Evolutionary conservation across 1,140 invertebrate species (phyloP).

Genomic region (Vollenhovia emeryi): DNA sequence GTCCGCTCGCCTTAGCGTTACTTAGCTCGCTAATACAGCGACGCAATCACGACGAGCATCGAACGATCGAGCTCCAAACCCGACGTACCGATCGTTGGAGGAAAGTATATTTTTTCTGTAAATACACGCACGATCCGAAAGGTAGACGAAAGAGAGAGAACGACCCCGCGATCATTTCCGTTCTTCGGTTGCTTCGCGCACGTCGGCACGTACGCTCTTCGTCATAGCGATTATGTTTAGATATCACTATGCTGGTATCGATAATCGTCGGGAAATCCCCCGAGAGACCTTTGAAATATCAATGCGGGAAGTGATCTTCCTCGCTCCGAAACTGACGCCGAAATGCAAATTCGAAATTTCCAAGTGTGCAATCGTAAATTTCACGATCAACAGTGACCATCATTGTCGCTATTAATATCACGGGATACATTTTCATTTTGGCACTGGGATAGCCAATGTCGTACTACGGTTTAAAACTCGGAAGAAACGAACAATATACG

Average conservation of each 20-base stretch:
- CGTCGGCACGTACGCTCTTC: background rate
- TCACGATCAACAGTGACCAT: slow-evolving; percentile 13
- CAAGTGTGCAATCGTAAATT: background rate
- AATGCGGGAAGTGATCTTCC: background rate
- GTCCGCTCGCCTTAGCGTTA: slow-evolving; percentile 57
- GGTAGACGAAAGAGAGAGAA: background rate
- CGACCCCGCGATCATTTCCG: slow-evolving; percentile 19
- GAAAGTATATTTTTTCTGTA: slow-evolving; percentile 59
- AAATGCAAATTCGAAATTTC: slow-evolving; percentile 14
- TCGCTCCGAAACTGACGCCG: slow-evolving; percentile 18
- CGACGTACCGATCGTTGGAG: slow-evolving; percentile 32
- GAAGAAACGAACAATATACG: background rate
- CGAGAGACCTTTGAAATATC: background rate
- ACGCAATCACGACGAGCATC: slow-evolving; percentile 29
- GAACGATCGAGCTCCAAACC: slow-evolving; percentile 31
- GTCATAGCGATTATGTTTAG: slow-evolving; percentile 40
- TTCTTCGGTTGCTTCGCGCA: slow-evolving; percentile 30
- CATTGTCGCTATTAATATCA: slow-evolving; percentile 30
- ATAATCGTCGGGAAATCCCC: background rate
- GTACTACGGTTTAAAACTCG: background rate
- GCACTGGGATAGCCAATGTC: background rate
- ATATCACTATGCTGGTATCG: slow-evolving; percentile 51
- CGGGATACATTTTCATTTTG: background rate
- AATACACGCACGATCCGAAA: slow-evolving; percentile 21
- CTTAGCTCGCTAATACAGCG: slow-evolving; percentile 12